These are phyloP conservation scores for Scaeva pyrastri DNA, from an alignment of 2,888 invertebrate species.

Conservation along the genomic window DNA sequence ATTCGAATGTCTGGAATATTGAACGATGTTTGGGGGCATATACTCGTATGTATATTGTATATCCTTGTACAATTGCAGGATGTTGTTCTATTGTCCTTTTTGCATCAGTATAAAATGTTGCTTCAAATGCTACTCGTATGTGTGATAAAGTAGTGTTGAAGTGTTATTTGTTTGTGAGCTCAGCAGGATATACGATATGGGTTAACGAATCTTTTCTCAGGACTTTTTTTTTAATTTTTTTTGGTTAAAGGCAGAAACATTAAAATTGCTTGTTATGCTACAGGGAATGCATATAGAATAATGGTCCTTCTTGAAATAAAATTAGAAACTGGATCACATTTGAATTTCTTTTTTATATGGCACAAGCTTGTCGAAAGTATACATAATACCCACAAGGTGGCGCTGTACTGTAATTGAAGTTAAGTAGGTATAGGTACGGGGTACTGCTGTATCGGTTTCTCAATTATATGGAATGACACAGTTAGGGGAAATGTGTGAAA, in stretches of 20 bases:
- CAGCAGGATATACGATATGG: background rate
- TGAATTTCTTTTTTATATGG: too few relatives aligned
- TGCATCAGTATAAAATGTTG: background rate
- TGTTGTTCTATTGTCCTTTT: background rate
- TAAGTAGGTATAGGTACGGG: too few relatives aligned
- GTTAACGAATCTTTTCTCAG: conserved; percentile 7
- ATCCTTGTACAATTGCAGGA: background rate
- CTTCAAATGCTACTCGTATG: background rate
- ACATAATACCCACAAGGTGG: too few relatives aligned
- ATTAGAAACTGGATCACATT: background rate
- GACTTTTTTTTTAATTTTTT: background rate
- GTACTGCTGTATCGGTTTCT: too few relatives aligned
- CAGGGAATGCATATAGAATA: background rate
- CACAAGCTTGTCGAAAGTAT: too few relatives aligned
- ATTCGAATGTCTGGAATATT: conserved; percentile 28
- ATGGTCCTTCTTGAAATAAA: background rate
- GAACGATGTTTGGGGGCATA: conserved; percentile 7
- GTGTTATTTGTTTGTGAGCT: background rate
- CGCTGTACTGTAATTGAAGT: too few relatives aligned
- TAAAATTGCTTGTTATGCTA: conserved; percentile 9
- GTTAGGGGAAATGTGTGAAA: too few relatives aligned
- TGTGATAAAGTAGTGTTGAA: background rate
- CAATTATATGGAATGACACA: too few relatives aligned
- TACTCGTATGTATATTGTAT: too few relatives aligned
- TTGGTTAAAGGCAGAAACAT: background rate